These are phyloP conservation scores for Nyctibius grandis DNA, from an alignment of 2,797 vertebrate genomes.

Conservation along the genomic window DNA sequence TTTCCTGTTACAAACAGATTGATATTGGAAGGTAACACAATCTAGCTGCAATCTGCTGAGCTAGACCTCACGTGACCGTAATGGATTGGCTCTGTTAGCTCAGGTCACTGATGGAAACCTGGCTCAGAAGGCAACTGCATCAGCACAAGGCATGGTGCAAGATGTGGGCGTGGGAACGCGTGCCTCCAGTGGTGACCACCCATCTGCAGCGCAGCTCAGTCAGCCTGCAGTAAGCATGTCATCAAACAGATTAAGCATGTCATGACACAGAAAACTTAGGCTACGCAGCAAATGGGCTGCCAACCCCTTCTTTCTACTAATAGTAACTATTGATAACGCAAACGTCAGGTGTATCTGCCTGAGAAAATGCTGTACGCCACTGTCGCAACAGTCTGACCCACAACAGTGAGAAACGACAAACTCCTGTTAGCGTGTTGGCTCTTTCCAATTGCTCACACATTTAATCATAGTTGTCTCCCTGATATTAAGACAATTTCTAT, in stretches of 20 bases:
- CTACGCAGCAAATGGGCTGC: not conserved
- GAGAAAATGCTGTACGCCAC: not conserved
- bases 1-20: not conserved
- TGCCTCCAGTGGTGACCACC: not conserved
- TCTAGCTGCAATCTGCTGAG: not conserved
- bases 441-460: not conserved
- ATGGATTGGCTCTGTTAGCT: not conserved
- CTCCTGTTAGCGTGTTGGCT: not conserved
- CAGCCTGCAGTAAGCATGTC: not conserved
- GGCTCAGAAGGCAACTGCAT: not conserved
- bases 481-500: not conserved
- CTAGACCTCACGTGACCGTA: not conserved
- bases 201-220: not conserved
- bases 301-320: not conserved
- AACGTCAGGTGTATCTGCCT: not conserved
- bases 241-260: not conserved
- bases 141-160: not conserved
- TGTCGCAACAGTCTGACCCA: rapidly evolving
- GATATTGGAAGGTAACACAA: not conserved
- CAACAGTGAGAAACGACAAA: not conserved
- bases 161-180: not conserved
- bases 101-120: not conserved
- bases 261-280: not conserved
- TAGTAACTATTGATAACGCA: not conserved
- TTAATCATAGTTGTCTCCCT: rapidly evolving